phyloP scores from a whole-genome alignment of 2,113 vertebrate species.

The Turnix velox region DNA sequence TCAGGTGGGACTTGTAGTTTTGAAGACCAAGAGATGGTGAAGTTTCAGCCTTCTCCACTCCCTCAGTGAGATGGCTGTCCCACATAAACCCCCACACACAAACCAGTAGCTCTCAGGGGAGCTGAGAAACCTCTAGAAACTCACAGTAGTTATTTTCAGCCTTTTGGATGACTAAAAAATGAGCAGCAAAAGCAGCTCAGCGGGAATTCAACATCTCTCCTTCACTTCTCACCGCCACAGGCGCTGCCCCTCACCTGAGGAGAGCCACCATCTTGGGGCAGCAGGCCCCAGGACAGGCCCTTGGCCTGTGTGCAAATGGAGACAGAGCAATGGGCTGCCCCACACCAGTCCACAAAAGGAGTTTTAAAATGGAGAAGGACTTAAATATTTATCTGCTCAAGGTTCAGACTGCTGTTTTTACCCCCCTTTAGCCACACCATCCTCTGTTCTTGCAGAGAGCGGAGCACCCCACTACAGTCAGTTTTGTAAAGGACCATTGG shows the following conservation, averaged over 20 bases:
- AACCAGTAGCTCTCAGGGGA: rapidly evolving
- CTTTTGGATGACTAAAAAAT: rapidly evolving
- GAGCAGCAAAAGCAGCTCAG: background rate
- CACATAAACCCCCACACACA: rapidly evolving
- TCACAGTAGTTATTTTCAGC: no score
- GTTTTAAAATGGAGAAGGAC: background rate
- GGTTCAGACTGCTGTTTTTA: background rate
- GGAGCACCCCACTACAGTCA: background rate
- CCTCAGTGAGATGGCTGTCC: rapidly evolving
- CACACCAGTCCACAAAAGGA: rapidly evolving
- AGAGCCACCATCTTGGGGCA: rapidly evolving
- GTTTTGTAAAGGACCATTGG: background rate
- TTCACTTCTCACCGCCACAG: rapidly evolving
- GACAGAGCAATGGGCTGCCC: rapidly evolving
- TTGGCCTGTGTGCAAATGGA: background rate
- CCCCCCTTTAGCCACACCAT: background rate
- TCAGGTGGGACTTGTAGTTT: background rate
- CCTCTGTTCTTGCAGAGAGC: background rate
- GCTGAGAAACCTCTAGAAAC: background rate
- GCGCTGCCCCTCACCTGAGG: no score
- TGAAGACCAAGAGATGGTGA: background rate
- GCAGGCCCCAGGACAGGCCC: background rate
- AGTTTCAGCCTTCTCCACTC: rapidly evolving
- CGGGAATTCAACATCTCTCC: rapidly evolving
- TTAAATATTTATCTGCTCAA: background rate